Evolutionary conservation across 30 jellyfish, hydroid and myxozoan genomes (phyloP).

Genomic region (Rhopilema esculentum): DNA sequence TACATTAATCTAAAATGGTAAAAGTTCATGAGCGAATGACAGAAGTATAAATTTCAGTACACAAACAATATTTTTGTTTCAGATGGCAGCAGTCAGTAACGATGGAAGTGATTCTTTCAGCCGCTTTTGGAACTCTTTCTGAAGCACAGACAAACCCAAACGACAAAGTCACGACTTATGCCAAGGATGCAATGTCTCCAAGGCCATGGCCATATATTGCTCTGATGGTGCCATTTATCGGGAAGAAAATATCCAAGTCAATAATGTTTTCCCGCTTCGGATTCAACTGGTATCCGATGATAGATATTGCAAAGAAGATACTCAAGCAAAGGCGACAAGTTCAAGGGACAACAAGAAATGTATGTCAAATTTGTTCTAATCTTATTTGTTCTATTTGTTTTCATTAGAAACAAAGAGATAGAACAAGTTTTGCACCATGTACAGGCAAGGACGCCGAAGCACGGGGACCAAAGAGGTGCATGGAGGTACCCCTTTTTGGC

Average conservation of each 20-base stretch:
- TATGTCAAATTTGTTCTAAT: too few relatives aligned
- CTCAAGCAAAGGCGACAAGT: slow-evolving; percentile 8
- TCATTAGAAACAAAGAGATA: too few relatives aligned
- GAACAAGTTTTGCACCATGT: too few relatives aligned
- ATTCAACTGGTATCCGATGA: slow-evolving; percentile 28
- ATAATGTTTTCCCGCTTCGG: slow-evolving; percentile 34
- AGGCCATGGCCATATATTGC: slow-evolving; percentile 26
- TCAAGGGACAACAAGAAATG: not conserved
- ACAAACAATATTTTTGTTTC: too few relatives aligned
- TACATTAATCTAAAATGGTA: too few relatives aligned
- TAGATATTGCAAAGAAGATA: slow-evolving; percentile 14
- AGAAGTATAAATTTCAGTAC: too few relatives aligned
- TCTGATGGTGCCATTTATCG: slow-evolving; percentile 46
- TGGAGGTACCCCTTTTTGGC: too few relatives aligned
- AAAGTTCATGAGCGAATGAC: too few relatives aligned
- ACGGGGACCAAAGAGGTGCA: too few relatives aligned
- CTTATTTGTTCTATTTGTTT: too few relatives aligned
- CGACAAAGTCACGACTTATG: slow-evolving; percentile 47
- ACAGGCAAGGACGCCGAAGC: too few relatives aligned
- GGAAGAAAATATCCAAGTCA: slow-evolving; percentile 8
- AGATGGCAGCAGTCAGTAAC: slow-evolving; percentile 68
- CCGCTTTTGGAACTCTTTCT: too few relatives aligned
- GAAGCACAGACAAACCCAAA: slow-evolving; percentile 66
- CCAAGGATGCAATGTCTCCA: slow-evolving; percentile 51
- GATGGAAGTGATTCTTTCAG: slow-evolving; percentile 65